Percentiles rank a stretch among this genome's conserved stretches.
Conservation (phyloP, 2,888 invertebrate genomes). For the Hanleya hanleyi region DNA sequence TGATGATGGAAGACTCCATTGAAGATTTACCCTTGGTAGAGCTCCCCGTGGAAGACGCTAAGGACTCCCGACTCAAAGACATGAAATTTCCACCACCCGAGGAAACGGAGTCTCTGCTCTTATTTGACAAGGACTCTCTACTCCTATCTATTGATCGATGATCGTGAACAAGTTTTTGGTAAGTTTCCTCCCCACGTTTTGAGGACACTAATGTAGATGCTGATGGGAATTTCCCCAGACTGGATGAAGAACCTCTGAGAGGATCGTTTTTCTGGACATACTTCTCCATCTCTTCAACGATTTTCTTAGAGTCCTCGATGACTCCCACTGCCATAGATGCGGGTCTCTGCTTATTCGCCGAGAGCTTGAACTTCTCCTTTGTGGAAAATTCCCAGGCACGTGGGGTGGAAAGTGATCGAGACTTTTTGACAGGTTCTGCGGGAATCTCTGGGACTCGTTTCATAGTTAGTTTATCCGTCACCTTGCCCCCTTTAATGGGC, state of each 20-base stretch:
- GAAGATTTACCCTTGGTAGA: not conserved
- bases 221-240: not conserved
- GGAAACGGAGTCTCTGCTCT: not conserved
- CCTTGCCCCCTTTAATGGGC: not conserved
- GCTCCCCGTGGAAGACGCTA: not conserved
- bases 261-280: constrained; percentile 31
- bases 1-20: not conserved
- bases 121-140: not conserved
- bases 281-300: constrained; percentile 65
- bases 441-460: not conserved
- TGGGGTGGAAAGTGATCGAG: not conserved
- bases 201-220: not conserved
- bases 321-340: constrained; percentile 10
- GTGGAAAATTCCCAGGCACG: no score
- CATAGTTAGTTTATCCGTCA: not conserved
- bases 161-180: no score
- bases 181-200: no score
- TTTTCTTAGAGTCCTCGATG: constrained; percentile 52
- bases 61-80: not conserved
- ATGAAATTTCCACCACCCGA: not conserved
- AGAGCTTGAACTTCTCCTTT: not conserved
- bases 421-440: not conserved
- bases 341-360: not conserved
- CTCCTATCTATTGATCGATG: not conserved
- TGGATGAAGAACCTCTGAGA: not conserved